Base-by-base conservation (phyloP, 30 jellyfish, hydroid and myxozoan genomes). In the Hydractinia symbiolongicarpus region DNA sequence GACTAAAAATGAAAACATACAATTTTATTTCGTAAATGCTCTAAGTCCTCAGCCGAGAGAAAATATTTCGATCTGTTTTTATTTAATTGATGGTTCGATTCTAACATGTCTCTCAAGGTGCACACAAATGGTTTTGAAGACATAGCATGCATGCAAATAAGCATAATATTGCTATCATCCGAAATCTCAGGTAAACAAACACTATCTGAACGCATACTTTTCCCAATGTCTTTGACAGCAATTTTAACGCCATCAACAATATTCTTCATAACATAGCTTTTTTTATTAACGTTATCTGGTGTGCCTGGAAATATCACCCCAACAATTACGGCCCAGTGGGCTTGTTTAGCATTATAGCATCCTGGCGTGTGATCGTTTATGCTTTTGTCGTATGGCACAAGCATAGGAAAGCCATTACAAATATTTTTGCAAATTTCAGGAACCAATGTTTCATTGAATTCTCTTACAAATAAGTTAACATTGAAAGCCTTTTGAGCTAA, bases 241-340 rank as follows among this genome's bases (percentile, higher is more conserved):
- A 60, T 60, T 2, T 16, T 13, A 60, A 60, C 70, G n/a, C 2
- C 2, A 14, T 60, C 44, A 30, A 30, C 44, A 30, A 30, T 30
- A 30, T 30, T 30, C 50, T 71, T 71, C 9, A 71, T 8, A 77
- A 16, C 85, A 14, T 21, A 20, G 60, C 8, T 55, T 53, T 10
- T 49, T 44, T 14, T 0, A 5, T 10, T 0, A 4, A 19, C 62
- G 57, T 53, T 17, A 4, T n/a, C 5, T 77, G 77, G 15, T 40
- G 53, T 6, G 13, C 19, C 50, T 14, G 87, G 89, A 4, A 82
- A 4, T 0, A 58, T 62, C 8, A 82, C 9, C 52, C 89, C 89
- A 68, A 50, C 51, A 15, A 82, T 60, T 10, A 82, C 55, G 5
- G 88, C 81, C 89, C 89, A 82, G 56, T 82, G 89, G 53, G 89